Evolutionary conservation across 2,113 vertebrate genomes (phyloP).

Genomic region (Onychostruthus taczanowskii): DNA sequence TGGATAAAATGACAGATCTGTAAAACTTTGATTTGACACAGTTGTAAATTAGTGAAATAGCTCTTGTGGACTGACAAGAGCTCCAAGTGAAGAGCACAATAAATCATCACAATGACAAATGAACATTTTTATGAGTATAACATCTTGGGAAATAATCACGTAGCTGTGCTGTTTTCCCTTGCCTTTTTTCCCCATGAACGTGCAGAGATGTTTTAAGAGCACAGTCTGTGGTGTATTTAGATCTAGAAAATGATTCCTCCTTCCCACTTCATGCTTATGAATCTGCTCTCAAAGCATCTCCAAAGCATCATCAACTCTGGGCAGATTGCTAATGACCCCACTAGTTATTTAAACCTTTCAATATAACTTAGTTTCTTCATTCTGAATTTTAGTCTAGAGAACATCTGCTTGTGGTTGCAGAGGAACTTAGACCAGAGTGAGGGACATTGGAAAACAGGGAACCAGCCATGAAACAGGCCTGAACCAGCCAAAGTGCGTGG

Average conservation of each 20-base stretch:
- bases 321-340: neutral
- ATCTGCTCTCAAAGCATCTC: neutral
- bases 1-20: neutral
- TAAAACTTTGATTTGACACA: neutral
- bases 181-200: neutral
- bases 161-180: neutral
- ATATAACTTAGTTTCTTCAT: neutral
- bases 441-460: neutral
- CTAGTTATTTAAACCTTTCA: neutral
- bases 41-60: neutral
- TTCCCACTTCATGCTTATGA: neutral
- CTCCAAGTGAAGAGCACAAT: neutral
- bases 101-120: neutral
- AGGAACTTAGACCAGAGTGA: neutral
- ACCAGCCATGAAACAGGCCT: neutral
- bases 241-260: neutral
- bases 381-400: neutral
- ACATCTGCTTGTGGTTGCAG: constrained; percentile 29
- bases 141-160: neutral
- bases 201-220: neutral
- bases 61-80: neutral
- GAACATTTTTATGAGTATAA: neutral
- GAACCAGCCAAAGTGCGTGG: constrained; percentile 17
- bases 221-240: neutral
- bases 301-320: neutral